Percentiles rank a stretch among this genome's conserved stretches.
Conservation (phyloP, 2,797 vertebrate genomes). For the Dendrocincla tyrannina region DNA sequence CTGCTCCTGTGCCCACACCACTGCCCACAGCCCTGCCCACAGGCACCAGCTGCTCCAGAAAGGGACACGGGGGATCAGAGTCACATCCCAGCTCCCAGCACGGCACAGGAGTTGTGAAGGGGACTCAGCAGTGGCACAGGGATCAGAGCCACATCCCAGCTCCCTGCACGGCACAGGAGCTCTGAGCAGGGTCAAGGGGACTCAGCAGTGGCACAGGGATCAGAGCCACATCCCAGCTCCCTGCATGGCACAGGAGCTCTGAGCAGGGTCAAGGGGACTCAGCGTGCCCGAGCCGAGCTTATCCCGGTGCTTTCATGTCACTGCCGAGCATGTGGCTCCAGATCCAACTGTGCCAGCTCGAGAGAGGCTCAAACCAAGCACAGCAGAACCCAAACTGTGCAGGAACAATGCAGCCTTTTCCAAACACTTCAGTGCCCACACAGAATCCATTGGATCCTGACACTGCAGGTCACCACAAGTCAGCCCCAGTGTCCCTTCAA, state of each 20-base stretch:
- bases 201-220: not conserved
- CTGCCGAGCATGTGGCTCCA: accelerated
- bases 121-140: not conserved
- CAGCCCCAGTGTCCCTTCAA: accelerated
- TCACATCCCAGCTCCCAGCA: accelerated
- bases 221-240: not conserved
- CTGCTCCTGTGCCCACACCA: accelerated
- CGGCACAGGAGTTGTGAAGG: not conserved
- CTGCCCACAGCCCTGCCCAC: not conserved
- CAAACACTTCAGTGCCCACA: accelerated
- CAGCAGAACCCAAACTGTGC: not conserved
- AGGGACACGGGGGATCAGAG: accelerated
- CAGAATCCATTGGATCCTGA: accelerated
- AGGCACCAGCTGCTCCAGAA: not conserved
- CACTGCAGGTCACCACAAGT: accelerated
- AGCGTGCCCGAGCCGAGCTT: accelerated
- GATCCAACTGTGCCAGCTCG: accelerated
- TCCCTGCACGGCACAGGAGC: not conserved
- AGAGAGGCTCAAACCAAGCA: not conserved
- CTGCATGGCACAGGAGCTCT: accelerated
- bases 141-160: not conserved
- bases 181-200: not conserved
- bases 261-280: not conserved
- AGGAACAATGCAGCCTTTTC: accelerated
- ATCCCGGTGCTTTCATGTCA: not conserved